Conservation (phyloP, 2,797 vertebrate species). For the Dendrocincla fuliginosa region DNA sequence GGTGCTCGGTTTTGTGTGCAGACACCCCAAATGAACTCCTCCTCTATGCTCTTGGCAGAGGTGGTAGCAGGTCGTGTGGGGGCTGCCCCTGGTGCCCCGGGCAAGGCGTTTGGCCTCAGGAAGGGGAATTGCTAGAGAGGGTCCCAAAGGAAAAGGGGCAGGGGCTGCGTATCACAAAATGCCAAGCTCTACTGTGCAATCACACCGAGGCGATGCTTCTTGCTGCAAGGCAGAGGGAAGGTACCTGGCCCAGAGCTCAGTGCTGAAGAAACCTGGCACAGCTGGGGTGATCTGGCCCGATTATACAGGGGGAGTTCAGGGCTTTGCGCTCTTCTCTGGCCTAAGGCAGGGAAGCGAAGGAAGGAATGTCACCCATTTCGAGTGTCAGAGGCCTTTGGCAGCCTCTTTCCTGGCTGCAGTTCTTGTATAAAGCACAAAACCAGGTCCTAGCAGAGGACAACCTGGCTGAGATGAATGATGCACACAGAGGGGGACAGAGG, state of each 20-base stretch:
- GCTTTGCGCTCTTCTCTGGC: not conserved
- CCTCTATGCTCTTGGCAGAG: not conserved
- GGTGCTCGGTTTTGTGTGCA: not conserved
- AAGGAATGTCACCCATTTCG: not conserved
- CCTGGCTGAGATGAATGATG: not conserved
- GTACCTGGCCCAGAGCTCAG: not conserved
- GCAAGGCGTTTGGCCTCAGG: not conserved
- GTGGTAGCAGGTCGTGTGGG: too few species aligned
- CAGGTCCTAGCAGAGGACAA: not conserved
- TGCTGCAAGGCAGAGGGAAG: not conserved
- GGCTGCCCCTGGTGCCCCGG: rapidly evolving
- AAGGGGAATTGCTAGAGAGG: not conserved
- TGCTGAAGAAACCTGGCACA: not conserved
- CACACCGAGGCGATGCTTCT: rapidly evolving
- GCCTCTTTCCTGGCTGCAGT: not conserved
- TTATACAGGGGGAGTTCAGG: not conserved
- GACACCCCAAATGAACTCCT: not conserved
- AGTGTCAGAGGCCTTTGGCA: not conserved
- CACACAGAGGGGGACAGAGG: rapidly evolving
- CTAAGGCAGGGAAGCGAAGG: not conserved
- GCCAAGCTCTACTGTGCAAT: not conserved
- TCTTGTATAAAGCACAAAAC: not conserved
- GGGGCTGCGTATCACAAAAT: not conserved
- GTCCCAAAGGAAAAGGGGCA: not conserved
- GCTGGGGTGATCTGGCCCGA: not conserved